Evolutionary conservation across 2,797 vertebrate genomes (phyloP).

Genomic region (Centropyge bicolor): DNA sequence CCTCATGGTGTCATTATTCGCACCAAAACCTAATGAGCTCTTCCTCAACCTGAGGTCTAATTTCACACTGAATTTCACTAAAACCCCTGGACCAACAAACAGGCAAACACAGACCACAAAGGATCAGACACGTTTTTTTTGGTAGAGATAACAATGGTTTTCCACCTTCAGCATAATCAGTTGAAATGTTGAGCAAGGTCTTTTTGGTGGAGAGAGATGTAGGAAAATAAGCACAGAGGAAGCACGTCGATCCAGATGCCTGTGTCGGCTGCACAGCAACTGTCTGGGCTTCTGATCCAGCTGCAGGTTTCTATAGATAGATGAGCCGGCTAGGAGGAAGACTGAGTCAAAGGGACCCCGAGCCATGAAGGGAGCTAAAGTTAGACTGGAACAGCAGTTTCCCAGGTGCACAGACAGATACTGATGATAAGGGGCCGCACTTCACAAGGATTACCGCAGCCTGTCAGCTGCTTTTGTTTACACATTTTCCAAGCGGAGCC

Average conservation of each 20-base stretch:
- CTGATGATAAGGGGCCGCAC: constrained; percentile 40
- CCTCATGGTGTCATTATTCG: no score
- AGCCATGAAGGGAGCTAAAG: constrained; percentile 40
- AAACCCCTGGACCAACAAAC: not conserved
- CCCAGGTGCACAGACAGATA: constrained; percentile 59
- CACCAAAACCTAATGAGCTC: not conserved
- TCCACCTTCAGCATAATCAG: constrained; percentile 20
- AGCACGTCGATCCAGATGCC: constrained; percentile 57
- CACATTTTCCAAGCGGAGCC: constrained; percentile 53
- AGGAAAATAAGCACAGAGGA: constrained; percentile 43
- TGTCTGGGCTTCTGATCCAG: constrained; percentile 44
- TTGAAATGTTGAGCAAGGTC: constrained; percentile 43
- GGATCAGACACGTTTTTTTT: not conserved
- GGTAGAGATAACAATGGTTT: not conserved
- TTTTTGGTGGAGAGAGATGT: constrained; percentile 12
- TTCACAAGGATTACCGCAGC: constrained; percentile 39
- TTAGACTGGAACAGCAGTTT: constrained; percentile 51
- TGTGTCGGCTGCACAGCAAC: constrained; percentile 37
- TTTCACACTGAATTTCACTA: not conserved
- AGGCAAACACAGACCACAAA: not conserved
- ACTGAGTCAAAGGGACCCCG: constrained; percentile 49
- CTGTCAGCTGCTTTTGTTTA: constrained; percentile 72
- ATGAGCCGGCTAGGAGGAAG: constrained; percentile 48
- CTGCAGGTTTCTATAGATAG: constrained; percentile 62
- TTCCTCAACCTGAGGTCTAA: not conserved